Base-by-base conservation (phyloP, 2,797 vertebrate species). In the Falco concolor region DNA sequence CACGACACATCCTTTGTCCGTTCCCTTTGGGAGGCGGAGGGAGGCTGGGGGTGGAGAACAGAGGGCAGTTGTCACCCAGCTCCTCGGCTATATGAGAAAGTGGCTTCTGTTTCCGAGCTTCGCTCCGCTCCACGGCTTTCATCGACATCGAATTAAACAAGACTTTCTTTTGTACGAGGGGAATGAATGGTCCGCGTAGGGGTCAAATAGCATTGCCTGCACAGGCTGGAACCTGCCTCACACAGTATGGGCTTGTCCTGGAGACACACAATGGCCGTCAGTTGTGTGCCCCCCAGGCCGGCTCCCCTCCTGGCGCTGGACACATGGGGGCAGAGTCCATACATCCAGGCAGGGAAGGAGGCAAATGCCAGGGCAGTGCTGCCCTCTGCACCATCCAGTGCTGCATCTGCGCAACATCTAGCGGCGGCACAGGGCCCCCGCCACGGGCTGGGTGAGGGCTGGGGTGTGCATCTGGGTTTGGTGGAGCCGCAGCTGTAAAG, bases 1-100 rank as follows among this genome's bases (percentile, higher is more conserved):
- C 50, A 3, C 93, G 91, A 89, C 67, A 69, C 1, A 1, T 96
- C 82, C 91, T 96, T 97, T 97, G 95, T 95, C 80, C 56, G 32
- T 24, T 86, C 64, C 56, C 80, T 67, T 68, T 61, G 92, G 93
- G 92, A 93, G 87, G 95, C 1, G 1, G 75, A 96, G 96, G 79
- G 86, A 90, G 88, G 89, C 72, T 80, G 95, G 84, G 90, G 63
- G 88, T 93, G 95, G 94, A 93, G 78, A 97, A 97, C 96, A 97
- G 97, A 97, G 93, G 78, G 80, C 50, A 77, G 91, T 91, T 97
- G 95, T 97, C 97, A 96, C 92, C 87, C 97, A 94, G 90, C 80
- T 97, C 86, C 67, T 87, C 2, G 3, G 89, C 83, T 91, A 38
- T 50, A 96, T 83, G 91, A 97, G 95, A 97, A 97, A 97, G 95